Evolutionary conservation across 2,888 invertebrate genomes (phyloP), one percentile per base, ranked within the genome.

Genomic region (Camptogramma bilineatum): DNA sequence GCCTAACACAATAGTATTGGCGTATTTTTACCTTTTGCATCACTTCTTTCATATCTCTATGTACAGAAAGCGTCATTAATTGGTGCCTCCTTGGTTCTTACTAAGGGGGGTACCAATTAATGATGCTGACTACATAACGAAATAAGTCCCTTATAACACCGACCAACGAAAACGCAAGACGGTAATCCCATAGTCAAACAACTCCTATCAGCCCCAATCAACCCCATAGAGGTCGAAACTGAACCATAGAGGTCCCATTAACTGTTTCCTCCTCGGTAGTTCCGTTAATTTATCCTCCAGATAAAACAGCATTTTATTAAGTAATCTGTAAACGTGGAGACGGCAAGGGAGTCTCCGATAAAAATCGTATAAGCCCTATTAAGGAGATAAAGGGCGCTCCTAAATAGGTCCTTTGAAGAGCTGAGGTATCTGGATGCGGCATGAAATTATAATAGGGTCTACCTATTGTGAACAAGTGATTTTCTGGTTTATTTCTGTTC

Each of bases 351-450:
- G 51, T 13, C 24, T 52, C 28, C 55, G 72, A 65, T 69, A 69
- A 70, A 66, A 59, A 55, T 47, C 69, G 19, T 56, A 64, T 62
- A 71, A 53, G 55, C 19, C 56, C 62, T 65, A 73, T 72, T 73
- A 71, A 72, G 67, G 28, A 64, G 66, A 74, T 75, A 68, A 76
- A 70, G 63, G 67, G 62, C 58, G 48, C 58, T 42, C 62, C 58
- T 64, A 64, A 66, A 59, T 44, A 21, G 48, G 16, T 24, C 54
- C 57, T 44, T 54, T n/a, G 39, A 60, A 60, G 66, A 64, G 39
- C 39, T 61, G 17, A 7, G 28, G 28, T 3, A 5, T 18, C 68
- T 70, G 59, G 66, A 70, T 66, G 52, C 47, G 62, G 47, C 52
- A 28, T 31, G 44, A 17, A 4, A 4, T 44, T 13, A 16, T 39